Conservation (phyloP, 2,888 invertebrate genomes). For the Odontomyia ornata region DNA sequence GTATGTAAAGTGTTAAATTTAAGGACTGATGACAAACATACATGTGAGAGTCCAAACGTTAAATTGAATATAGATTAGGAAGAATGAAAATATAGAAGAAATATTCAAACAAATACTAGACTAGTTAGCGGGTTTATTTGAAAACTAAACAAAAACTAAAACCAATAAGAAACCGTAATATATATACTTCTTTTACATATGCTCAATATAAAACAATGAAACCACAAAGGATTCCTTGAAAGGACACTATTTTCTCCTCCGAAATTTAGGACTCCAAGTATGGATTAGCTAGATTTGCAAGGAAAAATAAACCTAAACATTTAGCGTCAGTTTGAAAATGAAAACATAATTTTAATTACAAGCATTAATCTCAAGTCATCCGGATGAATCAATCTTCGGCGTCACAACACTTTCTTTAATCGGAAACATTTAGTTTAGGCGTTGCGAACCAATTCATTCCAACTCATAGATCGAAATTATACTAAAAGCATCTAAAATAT, state of each 20-base stretch:
- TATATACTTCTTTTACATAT: too few relatives aligned
- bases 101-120: not conserved
- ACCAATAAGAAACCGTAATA: too few relatives aligned
- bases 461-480: not conserved
- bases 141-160: not conserved
- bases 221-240: too few relatives aligned
- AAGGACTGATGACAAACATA: constrained; percentile 17
- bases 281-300: too few relatives aligned
- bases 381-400: not conserved
- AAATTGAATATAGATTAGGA: not conserved
- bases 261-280: too few relatives aligned
- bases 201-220: too few relatives aligned
- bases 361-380: not conserved
- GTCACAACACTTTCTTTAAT: too few relatives aligned
- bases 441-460: too few relatives aligned
- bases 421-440: too few relatives aligned
- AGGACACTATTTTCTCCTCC: too few relatives aligned
- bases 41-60: not conserved
- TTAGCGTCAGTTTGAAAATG: not conserved
- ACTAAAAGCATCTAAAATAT: not conserved
- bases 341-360: constrained; percentile 15
- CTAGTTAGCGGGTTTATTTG: not conserved
- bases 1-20: not conserved
- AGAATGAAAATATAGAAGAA: not conserved
- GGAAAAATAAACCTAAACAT: not conserved